Evolutionary conservation across 1,140 invertebrate species (phyloP).

Genomic region (Neodiprion virginianus): DNA sequence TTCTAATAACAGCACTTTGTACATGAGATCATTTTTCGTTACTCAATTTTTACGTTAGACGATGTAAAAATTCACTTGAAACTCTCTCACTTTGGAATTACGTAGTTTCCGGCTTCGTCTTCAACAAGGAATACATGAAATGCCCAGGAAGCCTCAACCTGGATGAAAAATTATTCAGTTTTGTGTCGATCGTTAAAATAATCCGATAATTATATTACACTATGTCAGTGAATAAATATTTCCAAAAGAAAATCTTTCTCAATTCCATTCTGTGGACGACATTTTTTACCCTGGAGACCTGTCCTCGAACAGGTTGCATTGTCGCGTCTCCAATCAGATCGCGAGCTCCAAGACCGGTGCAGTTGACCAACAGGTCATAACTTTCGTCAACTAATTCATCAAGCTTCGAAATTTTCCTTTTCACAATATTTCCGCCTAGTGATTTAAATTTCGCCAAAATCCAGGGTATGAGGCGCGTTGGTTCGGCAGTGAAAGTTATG

Average conservation of each 20-base stretch:
- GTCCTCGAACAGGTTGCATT: conserved; percentile 73
- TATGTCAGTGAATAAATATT: not conserved
- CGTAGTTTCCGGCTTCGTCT: conserved; percentile 68
- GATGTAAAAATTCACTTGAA: conserved; percentile 16
- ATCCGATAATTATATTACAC: not conserved
- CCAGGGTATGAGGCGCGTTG: conserved; percentile 66
- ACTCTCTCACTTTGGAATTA: conserved; percentile 74
- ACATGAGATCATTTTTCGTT: not conserved
- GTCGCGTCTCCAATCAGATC: conserved; percentile 65
- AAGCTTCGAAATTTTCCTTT: conserved; percentile 62
- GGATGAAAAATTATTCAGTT: not conserved
- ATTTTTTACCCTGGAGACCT: conserved; percentile 67
- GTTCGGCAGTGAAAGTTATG: conserved; percentile 69
- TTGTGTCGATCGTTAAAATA: not conserved
- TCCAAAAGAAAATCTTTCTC: too few species aligned
- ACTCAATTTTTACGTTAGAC: not conserved
- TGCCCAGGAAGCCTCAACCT: conserved; percentile 71
- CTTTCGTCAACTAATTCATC: conserved; percentile 57
- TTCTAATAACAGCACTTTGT: not conserved
- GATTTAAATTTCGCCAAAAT: conserved; percentile 66
- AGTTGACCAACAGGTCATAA: conserved; percentile 78
- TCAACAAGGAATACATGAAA: conserved; percentile 65
- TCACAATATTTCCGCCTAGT: conserved; percentile 63
- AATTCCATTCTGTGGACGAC: conserved; percentile 4
- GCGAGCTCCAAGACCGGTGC: conserved; percentile 70